Conservation (phyloP, 1,140 invertebrate genomes). For the Zaprionus taronus region DNA sequence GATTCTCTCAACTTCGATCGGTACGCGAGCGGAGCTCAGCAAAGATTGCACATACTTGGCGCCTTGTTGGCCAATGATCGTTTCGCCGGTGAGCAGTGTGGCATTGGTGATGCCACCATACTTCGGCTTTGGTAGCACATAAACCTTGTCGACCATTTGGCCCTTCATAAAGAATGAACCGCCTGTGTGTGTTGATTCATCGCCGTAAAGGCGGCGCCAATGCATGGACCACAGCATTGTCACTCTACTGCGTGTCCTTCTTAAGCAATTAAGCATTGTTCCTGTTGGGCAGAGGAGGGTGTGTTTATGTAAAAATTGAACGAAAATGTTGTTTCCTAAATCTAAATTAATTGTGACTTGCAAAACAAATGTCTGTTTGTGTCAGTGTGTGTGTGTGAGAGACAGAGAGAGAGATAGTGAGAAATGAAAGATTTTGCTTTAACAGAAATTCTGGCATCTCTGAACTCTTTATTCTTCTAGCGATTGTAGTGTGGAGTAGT, state of each 20-base stretch:
- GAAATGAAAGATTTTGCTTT: background rate
- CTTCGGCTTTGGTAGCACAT: conserved; percentile 50
- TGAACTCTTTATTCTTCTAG: conserved; percentile 36
- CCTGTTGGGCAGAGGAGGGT: background rate
- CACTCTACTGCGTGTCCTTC: background rate
- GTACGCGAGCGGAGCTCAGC: conserved; percentile 58
- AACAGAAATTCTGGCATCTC: background rate
- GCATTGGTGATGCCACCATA: conserved; percentile 67
- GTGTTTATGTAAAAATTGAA: background rate
- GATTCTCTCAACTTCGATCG: conserved; percentile 61
- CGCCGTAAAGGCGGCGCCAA: background rate
- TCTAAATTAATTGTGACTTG: background rate
- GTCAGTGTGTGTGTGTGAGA: background rate
- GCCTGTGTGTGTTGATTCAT: background rate
- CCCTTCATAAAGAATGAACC: conserved; percentile 42
- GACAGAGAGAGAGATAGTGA: background rate
- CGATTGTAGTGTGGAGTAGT: background rate
- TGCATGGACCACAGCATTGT: background rate
- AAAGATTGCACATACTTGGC: conserved; percentile 60
- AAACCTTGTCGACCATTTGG: conserved; percentile 5
- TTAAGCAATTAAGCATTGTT: background rate
- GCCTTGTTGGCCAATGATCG: conserved; percentile 63
- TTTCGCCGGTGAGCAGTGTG: conserved; percentile 59
- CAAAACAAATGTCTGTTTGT: background rate
- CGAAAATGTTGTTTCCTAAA: background rate